Conservation (phyloP, 1,140 invertebrate species). For the Halictus rubicundus region DNA sequence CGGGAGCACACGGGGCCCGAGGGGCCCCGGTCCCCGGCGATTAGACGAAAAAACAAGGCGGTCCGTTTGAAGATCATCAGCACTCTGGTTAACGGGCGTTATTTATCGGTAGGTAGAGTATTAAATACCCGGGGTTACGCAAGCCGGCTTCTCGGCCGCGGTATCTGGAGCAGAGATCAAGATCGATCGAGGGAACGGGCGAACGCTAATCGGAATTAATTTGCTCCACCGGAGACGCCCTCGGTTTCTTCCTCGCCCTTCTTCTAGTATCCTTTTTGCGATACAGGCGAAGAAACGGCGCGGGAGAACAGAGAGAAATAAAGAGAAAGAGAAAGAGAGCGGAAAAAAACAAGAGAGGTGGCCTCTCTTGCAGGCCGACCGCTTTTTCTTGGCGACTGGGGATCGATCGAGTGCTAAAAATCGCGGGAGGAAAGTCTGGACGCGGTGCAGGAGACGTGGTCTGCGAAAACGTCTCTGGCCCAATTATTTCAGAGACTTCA, state of each 20-base stretch:
- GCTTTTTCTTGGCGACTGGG: not conserved
- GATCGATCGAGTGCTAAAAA: not conserved
- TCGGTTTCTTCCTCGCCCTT: not conserved
- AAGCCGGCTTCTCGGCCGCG: slow-evolving; percentile 31
- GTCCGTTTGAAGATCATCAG: slow-evolving; percentile 49
- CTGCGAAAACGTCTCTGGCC: too few species aligned
- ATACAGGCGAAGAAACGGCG: not conserved
- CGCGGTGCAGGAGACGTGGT: not conserved
- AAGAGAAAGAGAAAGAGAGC: not conserved
- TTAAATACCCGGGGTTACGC: slow-evolving; percentile 63
- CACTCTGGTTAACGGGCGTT: slow-evolving; percentile 54
- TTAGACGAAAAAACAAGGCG: slow-evolving; percentile 51
- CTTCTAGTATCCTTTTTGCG: slow-evolving; percentile 13
- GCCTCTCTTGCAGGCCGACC: not conserved
- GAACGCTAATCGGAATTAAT: slow-evolving; percentile 50
- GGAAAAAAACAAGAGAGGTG: not conserved
- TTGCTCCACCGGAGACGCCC: slow-evolving; percentile 7
- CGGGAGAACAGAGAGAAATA: not conserved
- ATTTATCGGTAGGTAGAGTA: slow-evolving; percentile 65
- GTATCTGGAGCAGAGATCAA: slow-evolving; percentile 63
- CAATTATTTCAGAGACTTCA: too few species aligned
- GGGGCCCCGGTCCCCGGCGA: slow-evolving; percentile 18
- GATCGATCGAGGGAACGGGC: slow-evolving; percentile 47
- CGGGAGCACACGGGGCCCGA: not conserved
- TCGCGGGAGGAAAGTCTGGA: not conserved